Evolutionary conservation across 2,888 invertebrate species (phyloP).

Genomic region (Cephus pulcher): DNA sequence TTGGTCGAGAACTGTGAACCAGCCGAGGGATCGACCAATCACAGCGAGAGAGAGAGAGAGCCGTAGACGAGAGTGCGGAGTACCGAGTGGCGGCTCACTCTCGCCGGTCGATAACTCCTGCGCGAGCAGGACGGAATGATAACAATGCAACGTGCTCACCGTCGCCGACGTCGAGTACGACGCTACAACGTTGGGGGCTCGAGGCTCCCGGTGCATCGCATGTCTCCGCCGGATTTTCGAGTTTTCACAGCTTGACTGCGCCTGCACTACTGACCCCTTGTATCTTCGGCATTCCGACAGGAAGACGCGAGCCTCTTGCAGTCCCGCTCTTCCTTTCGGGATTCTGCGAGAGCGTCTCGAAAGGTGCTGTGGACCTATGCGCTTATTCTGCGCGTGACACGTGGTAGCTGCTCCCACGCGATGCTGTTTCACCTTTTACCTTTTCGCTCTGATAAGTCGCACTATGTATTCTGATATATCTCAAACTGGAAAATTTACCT

Average conservation of each 20-base stretch:
- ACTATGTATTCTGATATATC: background rate
- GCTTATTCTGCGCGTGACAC: background rate
- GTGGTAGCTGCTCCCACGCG: background rate
- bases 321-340: background rate
- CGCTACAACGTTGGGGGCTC: background rate
- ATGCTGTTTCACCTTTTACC: background rate
- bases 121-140: constrained; percentile 41
- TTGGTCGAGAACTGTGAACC: background rate
- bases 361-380: background rate
- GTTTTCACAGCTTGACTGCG: constrained; percentile 14
- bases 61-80: constrained; percentile 9
- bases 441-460: background rate
- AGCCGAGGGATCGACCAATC: background rate
- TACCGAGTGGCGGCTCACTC: constrained; percentile 11
- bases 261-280: constrained; percentile 11
- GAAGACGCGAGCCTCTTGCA: no score
- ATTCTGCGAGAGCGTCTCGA: background rate
- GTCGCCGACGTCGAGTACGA: background rate
- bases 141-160: constrained; percentile 49
- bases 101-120: constrained; percentile 35
- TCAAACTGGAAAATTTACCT: background rate
- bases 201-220: background rate
- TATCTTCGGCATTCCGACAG: background rate
- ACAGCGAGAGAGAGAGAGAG: background rate
- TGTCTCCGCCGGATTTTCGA: background rate